phyloP scores from a whole-genome alignment of 2,113 vertebrate genomes.

The Poicephalus gulielmi region DNA sequence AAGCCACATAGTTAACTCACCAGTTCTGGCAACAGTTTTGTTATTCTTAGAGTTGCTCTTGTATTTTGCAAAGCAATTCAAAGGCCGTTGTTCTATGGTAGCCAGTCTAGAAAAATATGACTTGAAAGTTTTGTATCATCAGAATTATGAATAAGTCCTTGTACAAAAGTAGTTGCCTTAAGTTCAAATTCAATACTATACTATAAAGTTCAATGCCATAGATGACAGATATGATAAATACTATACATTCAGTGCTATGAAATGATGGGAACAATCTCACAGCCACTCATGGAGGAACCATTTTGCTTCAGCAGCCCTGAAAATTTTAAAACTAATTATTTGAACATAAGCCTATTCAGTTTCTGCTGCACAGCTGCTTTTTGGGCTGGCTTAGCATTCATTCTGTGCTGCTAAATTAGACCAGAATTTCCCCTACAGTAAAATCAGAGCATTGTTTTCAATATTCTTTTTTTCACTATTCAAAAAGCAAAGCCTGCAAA shows the following conservation, averaged over 20 bases:
- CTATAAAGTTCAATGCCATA: background rate
- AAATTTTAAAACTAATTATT: background rate
- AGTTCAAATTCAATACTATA: background rate
- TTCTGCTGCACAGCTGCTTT: background rate
- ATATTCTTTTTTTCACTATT: background rate
- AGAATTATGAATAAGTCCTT: background rate
- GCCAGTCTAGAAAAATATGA: background rate
- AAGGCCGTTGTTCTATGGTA: background rate
- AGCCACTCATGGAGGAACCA: background rate
- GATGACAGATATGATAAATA: background rate
- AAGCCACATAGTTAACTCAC: background rate
- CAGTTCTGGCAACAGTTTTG: background rate
- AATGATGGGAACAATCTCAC: background rate
- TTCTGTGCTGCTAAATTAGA: background rate
- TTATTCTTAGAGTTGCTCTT: background rate
- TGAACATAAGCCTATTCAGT: background rate
- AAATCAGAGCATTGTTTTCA: background rate
- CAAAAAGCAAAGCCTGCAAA: background rate
- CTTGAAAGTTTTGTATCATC: background rate
- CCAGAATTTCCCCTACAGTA: background rate
- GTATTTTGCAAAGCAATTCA: background rate
- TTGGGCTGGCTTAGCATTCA: background rate
- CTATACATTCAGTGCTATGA: background rate
- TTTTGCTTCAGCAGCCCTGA: background rate
- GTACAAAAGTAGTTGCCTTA: background rate